Evolutionary conservation across 92 coral and sea anemone genomes (phyloP), one percentile per base, ranked within the genome.

Genomic region (Porites lobata): DNA sequence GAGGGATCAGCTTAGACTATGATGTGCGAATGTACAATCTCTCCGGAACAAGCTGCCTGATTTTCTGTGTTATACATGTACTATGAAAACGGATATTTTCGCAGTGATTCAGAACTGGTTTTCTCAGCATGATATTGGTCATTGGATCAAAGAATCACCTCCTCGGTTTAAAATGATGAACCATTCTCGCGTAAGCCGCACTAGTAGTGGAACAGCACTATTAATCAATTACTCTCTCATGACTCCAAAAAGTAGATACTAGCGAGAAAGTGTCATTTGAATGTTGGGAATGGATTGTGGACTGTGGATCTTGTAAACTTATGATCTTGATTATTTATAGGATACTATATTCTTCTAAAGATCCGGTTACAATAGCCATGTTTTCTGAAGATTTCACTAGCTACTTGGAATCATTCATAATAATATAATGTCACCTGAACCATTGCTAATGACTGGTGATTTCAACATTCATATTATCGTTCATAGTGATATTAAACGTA

Each of bases 131-230:
- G 88, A 89, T 29, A 68, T 9, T 15, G 88, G 78, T 32, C 78
- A 75, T 67, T 52, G 84, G 83, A 77, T 67, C 21, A 79, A 67
- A 75, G 54, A 53, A 51, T 43, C 59, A 50, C 91, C 81, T 8
- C 72, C 74, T 24, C 82, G 86, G 52, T 84, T 69, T 63, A 77
- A 84, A 78, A 67, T 89, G 18, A 14, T 67, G 59, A 86, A 84
- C 52, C 85, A 77, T 77, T 17, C n/a, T 47, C 89, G 82, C 20
- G 74, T n/a, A 19, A 82, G 66, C 12, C 75, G 89, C 53, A 69
- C 18, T 58, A 89, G 86, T 22, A 81, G 92, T 52, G 92, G 92
- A 70, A 89, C 85, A 12, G 89, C 85, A 13, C 76, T 89, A 72
- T 12, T 83, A 52, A 51, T 75, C 76, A 66, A 71, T 47, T 74